Conservation (phyloP, 2,888 invertebrate species). For the Tribolium freemani region DNA sequence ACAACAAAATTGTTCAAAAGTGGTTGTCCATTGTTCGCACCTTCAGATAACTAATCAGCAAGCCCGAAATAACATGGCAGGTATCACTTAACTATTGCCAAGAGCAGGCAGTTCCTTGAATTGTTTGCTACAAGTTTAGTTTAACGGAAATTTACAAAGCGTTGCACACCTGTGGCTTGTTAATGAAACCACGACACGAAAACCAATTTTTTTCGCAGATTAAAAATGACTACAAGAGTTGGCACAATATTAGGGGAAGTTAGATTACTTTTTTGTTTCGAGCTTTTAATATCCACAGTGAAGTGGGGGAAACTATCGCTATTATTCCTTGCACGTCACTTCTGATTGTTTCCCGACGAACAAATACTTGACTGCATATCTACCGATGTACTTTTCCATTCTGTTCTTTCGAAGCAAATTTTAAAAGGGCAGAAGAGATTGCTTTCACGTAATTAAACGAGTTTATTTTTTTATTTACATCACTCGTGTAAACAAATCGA, state of each 20-base stretch:
- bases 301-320: not conserved
- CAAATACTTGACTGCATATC: conserved; percentile 3
- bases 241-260: not conserved
- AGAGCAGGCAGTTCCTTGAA: conserved; percentile 15
- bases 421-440: not conserved
- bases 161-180: conserved; percentile 11
- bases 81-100: conserved; percentile 5
- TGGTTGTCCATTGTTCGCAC: no score
- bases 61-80: not conserved
- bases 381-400: not conserved
- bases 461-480: no score
- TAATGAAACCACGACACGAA: conserved; percentile 4
- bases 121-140: conserved; percentile 3
- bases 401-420: not conserved
- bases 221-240: not conserved
- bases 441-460: not conserved
- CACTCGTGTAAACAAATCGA: no score
- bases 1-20: no score
- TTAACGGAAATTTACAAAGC: not conserved
- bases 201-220: not conserved
- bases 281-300: not conserved
- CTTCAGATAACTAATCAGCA: not conserved
- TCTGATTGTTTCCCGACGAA: not conserved
- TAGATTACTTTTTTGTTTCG: conserved; percentile 11
- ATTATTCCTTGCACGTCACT: not conserved